A percentile compares a stretch with the other conserved stretches of the same genome.
Conservation (phyloP, 2,888 invertebrate species). For the Chloroclystis v-ata region DNA sequence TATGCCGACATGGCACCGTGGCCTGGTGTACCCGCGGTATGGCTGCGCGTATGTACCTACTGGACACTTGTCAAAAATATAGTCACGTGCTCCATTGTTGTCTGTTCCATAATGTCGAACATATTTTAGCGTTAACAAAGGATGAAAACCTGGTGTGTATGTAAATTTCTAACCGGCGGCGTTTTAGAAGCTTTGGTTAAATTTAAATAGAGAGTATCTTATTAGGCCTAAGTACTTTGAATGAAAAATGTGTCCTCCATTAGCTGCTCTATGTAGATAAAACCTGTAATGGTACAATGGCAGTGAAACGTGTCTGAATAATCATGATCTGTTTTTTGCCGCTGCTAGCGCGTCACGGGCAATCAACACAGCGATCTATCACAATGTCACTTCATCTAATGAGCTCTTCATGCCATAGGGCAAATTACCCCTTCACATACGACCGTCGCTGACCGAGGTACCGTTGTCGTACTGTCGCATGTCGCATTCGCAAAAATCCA, state of each 20-base stretch:
- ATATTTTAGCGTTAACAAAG: too few species aligned
- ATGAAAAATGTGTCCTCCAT: too few species aligned
- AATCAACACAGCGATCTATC: constrained; percentile 45
- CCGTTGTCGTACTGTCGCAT: constrained; percentile 16
- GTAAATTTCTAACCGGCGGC: too few species aligned
- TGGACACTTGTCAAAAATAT: constrained; percentile 28
- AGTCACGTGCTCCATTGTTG: constrained; percentile 26
- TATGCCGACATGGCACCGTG: constrained; percentile 57
- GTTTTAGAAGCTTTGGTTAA: too few species aligned
- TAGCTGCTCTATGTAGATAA: too few species aligned
- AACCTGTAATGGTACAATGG: too few species aligned
- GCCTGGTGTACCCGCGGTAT: too few species aligned
- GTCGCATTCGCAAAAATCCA: constrained; percentile 26
- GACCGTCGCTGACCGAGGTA: constrained; percentile 14
- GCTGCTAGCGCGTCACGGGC: constrained; percentile 44
- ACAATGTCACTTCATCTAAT: constrained; percentile 35
- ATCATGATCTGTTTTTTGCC: constrained; percentile 43
- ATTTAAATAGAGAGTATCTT: too few species aligned
- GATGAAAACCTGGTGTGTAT: too few species aligned
- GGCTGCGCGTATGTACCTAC: too few species aligned
- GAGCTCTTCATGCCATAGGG: constrained; percentile 33
- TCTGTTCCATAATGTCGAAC: neutral
- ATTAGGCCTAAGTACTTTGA: too few species aligned
- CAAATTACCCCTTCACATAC: constrained; percentile 22
- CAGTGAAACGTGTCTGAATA: too few species aligned